Evolutionary conservation across 2,888 invertebrate genomes (phyloP), one percentile per base, ranked within the genome.

Genomic region (Gymnoscelis rufifasciata): DNA sequence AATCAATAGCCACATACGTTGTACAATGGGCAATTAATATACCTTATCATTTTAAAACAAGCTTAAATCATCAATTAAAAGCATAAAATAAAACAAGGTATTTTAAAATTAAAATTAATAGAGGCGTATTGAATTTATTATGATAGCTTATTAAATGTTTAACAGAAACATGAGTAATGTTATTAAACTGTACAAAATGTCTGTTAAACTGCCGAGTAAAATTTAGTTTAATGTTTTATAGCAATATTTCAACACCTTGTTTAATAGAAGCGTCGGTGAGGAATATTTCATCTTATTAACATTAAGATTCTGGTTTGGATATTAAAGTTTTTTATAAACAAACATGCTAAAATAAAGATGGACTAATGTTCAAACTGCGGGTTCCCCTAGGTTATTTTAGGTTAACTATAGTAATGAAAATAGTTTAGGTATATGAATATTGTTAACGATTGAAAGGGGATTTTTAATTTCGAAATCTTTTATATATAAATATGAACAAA

Each of bases 61-160:
- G n/a, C n/a, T n/a, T n/a, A n/a, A n/a, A n/a, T n/a, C n/a, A n/a
- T n/a, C n/a, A n/a, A n/a, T n/a, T 19, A 5, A 3, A 19, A 19
- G 5, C 19, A 35, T 35, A 35, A n/a, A 19, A 35, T n/a, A 19
- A 2, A 6, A 11, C 10, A 14, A 7, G 35, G 11, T n/a, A 7
- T 35, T 19, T 19, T 19, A 19, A 19, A 19, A 19, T 19, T 3
- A 19, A 19, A 19, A 5, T 19, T 19, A 19, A 2, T 3, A 19
- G 3, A 19, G 19, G 2, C 5, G 19, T 19, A 19, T 2, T 19
- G 5, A 2, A 35, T 11, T 11, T 19, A 19, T 35, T 14, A 15
- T 33, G 19, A 19, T n/a, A 15, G 33, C n/a, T 15, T 10, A 44
- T 39, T 37, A 8, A 37, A 26, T 37, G n/a, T 37, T 26, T 37